Evolutionary conservation across 2,113 vertebrate species (phyloP), one percentile per base, ranked within the genome.

Genomic region (Edolisoma coerulescens): DNA sequence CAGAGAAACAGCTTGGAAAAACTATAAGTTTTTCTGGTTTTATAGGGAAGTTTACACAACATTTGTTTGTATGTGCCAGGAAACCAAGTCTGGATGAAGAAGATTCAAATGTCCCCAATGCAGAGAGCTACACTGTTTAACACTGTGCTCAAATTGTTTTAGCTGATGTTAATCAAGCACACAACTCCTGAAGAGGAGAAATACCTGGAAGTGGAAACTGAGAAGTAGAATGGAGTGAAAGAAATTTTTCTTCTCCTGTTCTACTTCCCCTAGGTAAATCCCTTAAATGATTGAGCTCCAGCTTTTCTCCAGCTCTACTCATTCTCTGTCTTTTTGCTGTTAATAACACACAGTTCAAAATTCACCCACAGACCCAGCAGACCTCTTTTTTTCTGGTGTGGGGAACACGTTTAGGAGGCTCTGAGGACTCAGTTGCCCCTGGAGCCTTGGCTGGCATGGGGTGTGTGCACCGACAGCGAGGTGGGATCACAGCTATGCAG

Each of bases 391-490:
- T 50, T 15, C 7, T 27, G 59, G 6, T 0, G 0, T 24, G 32
- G 16, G 9, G 26, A 57, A 6, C 5, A 4, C 0, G 5, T 53
- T 84, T 11, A 42, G 59, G 49, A 60, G 50, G 11, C 28, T 68
- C 39, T 30, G 35, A 60, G 41, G 41, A 30, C 24, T 50, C 20
- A 30, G 2, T 2, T 21, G 3, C 5, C 30, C 16, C 20, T 0
- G 3, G 23, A 64, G 23, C 13, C 1, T 24, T 39, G 61, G 28
- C 78, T 67, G 41, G 11, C 20, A 0, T 2, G 13, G 33, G 32
- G 16, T 28, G 21, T 21, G 35, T 27, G 20, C 13, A 3, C 5
- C 0, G 2, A 1, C 5, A 12, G 32, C 3, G 27, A 7, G 53
- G 37, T 47, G 32, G 50, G 60, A 26, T 41, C 24, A 4, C 13